Evolutionary conservation across 2,113 vertebrate species (phyloP).

Genomic region (Ceratotherium simum): DNA sequence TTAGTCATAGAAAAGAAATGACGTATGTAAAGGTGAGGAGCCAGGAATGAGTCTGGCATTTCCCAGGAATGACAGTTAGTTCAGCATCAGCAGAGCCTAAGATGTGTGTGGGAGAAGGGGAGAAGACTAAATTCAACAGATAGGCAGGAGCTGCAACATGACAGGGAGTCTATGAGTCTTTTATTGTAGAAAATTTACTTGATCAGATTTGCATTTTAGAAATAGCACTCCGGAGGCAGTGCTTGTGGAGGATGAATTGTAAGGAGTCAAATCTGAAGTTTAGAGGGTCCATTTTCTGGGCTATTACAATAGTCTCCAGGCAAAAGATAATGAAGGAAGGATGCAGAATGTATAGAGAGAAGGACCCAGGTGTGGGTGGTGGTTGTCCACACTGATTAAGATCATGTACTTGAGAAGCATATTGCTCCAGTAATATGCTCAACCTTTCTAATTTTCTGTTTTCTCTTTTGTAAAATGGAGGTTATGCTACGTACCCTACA

Average conservation of each 20-base stretch:
- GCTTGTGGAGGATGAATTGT: neutral
- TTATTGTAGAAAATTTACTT: neutral
- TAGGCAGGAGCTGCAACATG: neutral
- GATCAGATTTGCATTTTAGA: slow-evolving; percentile 28
- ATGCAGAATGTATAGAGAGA: neutral
- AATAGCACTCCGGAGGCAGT: neutral
- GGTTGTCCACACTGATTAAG: neutral
- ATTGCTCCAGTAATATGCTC: neutral
- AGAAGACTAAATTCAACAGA: neutral
- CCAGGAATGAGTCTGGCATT: slow-evolving; percentile 9
- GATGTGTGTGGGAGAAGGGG: neutral
- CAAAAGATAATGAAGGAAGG: neutral
- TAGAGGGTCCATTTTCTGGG: neutral
- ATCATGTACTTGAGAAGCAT: neutral
- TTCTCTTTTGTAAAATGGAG: neutral
- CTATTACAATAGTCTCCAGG: neutral
- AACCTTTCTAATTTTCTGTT: neutral
- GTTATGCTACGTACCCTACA: neutral
- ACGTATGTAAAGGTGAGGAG: neutral
- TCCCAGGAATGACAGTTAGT: slow-evolving; percentile 37
- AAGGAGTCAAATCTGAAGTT: neutral
- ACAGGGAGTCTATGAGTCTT: neutral
- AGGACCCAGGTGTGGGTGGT: neutral
- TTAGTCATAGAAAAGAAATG: slow-evolving; percentile 53
- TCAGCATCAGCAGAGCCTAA: neutral